These are phyloP conservation scores for Chaetophractus vellerosus DNA, from an alignment of 2,797 vertebrate genomes.

Conservation along the genomic window DNA sequence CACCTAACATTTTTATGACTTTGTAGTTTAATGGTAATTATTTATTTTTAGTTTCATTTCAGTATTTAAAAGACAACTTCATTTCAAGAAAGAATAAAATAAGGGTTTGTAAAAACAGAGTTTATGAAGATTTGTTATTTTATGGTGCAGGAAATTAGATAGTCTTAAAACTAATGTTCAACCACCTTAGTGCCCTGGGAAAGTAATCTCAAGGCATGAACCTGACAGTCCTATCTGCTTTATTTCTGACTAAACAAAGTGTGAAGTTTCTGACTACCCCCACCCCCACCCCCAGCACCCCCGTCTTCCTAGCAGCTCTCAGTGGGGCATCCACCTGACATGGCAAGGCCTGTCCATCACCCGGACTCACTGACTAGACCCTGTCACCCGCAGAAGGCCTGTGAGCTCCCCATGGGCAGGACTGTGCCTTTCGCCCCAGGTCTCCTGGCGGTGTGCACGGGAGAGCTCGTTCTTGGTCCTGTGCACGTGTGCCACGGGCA, in stretches of 20 bases:
- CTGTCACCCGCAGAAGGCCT: background rate
- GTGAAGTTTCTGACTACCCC: background rate
- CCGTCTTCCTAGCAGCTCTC: background rate
- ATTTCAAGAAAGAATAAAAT: slow-evolving; percentile 21
- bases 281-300: background rate
- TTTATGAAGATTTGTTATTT: background rate
- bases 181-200: background rate
- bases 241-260: background rate
- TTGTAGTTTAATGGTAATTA: background rate
- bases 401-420: background rate
- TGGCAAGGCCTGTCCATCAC: background rate
- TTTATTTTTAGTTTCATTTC: slow-evolving; percentile 40
- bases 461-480: background rate
- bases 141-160: background rate
- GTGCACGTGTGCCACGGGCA: background rate
- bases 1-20: background rate
- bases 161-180: slow-evolving; percentile 44
- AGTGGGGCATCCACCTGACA: fast-evolving
- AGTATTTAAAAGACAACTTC: slow-evolving; percentile 40
- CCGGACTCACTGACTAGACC: background rate
- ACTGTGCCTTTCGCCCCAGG: background rate
- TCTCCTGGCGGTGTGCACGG: fast-evolving
- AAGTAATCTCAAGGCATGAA: background rate
- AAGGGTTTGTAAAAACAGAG: background rate
- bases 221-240: background rate